Evolutionary conservation across 2,113 vertebrate genomes (phyloP).

Genomic region (Nothoprocta pentlandii): DNA sequence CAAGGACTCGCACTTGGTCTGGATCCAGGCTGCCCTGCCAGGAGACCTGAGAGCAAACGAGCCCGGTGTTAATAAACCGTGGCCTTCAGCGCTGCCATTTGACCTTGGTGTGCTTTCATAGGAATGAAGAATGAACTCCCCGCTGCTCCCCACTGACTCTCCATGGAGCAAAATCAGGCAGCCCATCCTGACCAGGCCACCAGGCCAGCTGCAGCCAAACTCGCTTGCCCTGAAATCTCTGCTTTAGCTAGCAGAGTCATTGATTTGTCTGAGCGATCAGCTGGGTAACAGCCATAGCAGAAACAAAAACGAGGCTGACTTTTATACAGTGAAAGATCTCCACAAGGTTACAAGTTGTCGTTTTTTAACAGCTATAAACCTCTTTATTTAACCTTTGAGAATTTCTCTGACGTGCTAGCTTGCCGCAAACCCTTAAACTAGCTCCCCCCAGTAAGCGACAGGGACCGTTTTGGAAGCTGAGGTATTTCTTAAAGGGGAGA

Average conservation of each 20-base stretch:
- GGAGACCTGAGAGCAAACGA: background rate
- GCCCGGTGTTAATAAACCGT: background rate
- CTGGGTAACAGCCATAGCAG: background rate
- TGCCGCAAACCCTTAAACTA: background rate
- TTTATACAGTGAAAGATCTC: background rate
- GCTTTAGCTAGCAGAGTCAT: background rate
- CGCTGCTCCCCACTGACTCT: background rate
- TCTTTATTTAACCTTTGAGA: background rate
- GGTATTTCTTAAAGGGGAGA: slow-evolving; percentile 13
- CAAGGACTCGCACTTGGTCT: background rate
- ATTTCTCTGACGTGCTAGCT: background rate
- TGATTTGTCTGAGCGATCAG: slow-evolving; percentile 18
- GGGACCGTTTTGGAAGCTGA: slow-evolving; percentile 17
- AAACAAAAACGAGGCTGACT: slow-evolving; percentile 3
- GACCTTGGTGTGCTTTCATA: background rate
- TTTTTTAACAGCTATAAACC: background rate
- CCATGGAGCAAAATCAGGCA: background rate
- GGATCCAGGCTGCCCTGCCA: background rate
- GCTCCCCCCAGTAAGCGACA: background rate
- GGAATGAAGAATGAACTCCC: background rate
- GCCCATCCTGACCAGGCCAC: background rate
- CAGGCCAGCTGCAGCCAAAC: background rate
- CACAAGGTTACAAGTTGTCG: background rate
- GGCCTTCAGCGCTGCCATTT: background rate
- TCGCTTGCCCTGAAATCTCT: background rate